Conservation (phyloP, 2,888 invertebrate genomes). For the Phania funesta region DNA sequence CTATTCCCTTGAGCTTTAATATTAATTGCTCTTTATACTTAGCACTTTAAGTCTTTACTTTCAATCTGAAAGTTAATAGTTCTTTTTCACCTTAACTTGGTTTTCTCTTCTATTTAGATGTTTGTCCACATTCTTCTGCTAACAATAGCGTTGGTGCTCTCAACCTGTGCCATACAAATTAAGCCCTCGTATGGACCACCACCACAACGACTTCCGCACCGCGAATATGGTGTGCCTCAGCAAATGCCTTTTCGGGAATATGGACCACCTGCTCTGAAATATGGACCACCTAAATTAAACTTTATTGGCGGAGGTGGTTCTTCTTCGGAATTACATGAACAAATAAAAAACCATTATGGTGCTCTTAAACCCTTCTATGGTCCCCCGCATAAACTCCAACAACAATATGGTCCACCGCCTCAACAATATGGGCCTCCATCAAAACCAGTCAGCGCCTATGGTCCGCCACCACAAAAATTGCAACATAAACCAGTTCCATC, state of each 20-base stretch:
- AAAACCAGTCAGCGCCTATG: constrained; percentile 68
- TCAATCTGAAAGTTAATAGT: neutral
- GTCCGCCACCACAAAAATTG: constrained; percentile 68
- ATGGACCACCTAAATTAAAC: constrained; percentile 81
- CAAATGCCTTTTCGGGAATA: constrained; percentile 78
- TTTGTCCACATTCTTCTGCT: constrained; percentile 72
- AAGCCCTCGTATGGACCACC: constrained; percentile 80
- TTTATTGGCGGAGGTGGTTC: constrained; percentile 79
- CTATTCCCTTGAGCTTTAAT: no score
- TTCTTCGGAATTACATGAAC: constrained; percentile 75
- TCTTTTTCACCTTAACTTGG: neutral
- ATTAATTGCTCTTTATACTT: no score
- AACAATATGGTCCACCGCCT: constrained; percentile 73
- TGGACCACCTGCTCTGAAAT: constrained; percentile 79
- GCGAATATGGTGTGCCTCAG: constrained; percentile 79
- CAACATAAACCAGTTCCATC: constrained; percentile 42
- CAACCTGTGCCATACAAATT: constrained; percentile 73
- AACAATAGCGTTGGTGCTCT: constrained; percentile 65
- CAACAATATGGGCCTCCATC: constrained; percentile 78
- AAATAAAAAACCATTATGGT: constrained; percentile 78
- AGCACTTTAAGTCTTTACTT: neutral
- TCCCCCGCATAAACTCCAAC: constrained; percentile 76
- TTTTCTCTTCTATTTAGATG: constrained; percentile 61
- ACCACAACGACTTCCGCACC: constrained; percentile 81
- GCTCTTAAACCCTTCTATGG: constrained; percentile 80